These are phyloP conservation scores for Epiblema foenella DNA, from an alignment of 2,888 invertebrate species.

Conservation along the genomic window DNA sequence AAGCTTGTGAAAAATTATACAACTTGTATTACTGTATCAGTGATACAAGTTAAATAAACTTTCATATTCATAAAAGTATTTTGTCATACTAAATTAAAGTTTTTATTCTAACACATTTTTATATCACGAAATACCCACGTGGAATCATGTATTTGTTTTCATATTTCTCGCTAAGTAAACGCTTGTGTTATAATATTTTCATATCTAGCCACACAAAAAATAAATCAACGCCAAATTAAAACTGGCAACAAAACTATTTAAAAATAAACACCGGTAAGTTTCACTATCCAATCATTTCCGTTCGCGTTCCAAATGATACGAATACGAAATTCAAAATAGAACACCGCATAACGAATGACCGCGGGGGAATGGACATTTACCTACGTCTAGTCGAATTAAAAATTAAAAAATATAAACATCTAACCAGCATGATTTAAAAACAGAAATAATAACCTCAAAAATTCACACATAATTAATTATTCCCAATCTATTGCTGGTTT, in stretches of 20 bases:
- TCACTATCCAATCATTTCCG: conserved; percentile 67
- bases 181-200: conserved; percentile 20
- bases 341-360: conserved; percentile 50
- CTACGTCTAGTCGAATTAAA: conserved; percentile 51
- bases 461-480: background rate
- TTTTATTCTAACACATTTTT: background rate
- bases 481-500: conserved; percentile 43
- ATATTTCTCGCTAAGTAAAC: conserved; percentile 11
- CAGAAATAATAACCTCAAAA: conserved; percentile 37
- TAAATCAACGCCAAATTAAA: conserved; percentile 31
- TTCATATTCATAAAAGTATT: background rate
- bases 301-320: conserved; percentile 47
- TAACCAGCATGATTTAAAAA: conserved; percentile 49
- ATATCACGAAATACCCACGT: conserved; percentile 1
- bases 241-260: conserved; percentile 44
- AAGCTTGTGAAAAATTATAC: too few relatives aligned
- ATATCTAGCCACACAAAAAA: conserved; percentile 27
- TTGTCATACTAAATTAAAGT: background rate
- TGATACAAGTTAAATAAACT: too few relatives aligned
- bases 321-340: conserved; percentile 60
- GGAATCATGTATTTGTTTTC: conserved; percentile 10
- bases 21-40: too few relatives aligned
- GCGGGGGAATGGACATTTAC: conserved; percentile 51
- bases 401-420: conserved; percentile 48
- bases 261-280: conserved; percentile 50